Evolutionary conservation across 2,113 vertebrate species (phyloP).

Genomic region (Vicugna pacos): DNA sequence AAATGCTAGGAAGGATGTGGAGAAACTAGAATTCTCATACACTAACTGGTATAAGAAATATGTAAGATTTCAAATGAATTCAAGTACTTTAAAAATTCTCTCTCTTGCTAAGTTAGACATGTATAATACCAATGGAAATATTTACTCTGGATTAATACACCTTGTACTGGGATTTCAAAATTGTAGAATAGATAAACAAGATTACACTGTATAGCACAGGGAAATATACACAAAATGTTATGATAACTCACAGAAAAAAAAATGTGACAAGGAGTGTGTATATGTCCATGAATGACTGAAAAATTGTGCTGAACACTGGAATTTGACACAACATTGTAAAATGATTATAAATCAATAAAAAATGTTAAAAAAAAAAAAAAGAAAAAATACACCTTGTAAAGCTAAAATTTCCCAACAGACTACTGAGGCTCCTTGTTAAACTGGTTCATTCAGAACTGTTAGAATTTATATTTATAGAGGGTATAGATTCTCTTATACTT

Average conservation of each 20-base stretch:
- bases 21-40: neutral
- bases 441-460: neutral
- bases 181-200: too few relatives aligned
- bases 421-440: neutral
- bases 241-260: too few relatives aligned
- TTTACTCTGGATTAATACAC: neutral
- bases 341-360: too few relatives aligned
- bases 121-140: neutral
- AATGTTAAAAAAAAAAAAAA: too few relatives aligned
- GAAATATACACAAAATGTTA: too few relatives aligned
- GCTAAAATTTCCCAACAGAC: neutral
- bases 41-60: neutral
- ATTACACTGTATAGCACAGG: too few relatives aligned
- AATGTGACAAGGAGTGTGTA: too few relatives aligned
- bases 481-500: neutral
- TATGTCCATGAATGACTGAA: too few relatives aligned
- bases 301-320: too few relatives aligned
- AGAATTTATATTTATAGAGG: constrained; percentile 20
- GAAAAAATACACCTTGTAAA: neutral
- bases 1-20: neutral
- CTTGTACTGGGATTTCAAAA: neutral
- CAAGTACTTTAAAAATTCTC: neutral
- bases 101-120: neutral
- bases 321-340: too few relatives aligned
- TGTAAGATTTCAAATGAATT: neutral